A percentile compares a stretch with the other conserved stretches of the same genome.
Conservation (phyloP, 2,113 vertebrate genomes). For the Martes martes region DNA sequence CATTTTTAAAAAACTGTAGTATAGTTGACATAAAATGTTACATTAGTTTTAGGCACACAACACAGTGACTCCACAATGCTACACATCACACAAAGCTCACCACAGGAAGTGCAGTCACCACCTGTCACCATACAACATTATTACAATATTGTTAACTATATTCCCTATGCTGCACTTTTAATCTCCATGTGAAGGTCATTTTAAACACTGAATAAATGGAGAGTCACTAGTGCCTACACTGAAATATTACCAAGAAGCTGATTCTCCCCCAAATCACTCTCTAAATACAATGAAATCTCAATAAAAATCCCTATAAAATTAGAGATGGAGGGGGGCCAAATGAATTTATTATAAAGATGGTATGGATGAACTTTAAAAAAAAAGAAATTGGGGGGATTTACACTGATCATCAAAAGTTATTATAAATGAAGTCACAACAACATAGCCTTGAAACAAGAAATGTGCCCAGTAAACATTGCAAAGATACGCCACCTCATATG, state of each 20-base stretch:
- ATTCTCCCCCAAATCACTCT: neutral
- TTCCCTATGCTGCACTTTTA: neutral
- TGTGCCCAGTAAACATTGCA: neutral
- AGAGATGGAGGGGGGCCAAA: neutral
- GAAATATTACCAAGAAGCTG: neutral
- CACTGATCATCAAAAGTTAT: neutral
- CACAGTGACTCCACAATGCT: neutral
- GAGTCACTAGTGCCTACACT: neutral
- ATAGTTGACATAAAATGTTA: neutral
- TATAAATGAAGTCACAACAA: neutral
- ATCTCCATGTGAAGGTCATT: neutral
- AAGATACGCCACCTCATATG: neutral
- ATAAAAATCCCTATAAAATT: constrained; percentile 1
- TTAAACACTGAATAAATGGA: constrained; percentile 3
- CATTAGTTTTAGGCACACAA: neutral
- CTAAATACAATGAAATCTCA: neutral
- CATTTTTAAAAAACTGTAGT: neutral
- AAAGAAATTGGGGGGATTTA: neutral
- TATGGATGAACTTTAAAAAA: neutral
- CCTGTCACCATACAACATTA: neutral
- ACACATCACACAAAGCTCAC: neutral
- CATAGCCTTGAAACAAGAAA: neutral
- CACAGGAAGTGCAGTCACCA: neutral
- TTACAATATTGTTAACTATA: neutral
- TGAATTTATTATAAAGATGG: neutral